A percentile compares a stretch with the other conserved stretches of the same genome.
Conservation (phyloP, 2,113 vertebrate species). For the Megaceryle torquata region DNA sequence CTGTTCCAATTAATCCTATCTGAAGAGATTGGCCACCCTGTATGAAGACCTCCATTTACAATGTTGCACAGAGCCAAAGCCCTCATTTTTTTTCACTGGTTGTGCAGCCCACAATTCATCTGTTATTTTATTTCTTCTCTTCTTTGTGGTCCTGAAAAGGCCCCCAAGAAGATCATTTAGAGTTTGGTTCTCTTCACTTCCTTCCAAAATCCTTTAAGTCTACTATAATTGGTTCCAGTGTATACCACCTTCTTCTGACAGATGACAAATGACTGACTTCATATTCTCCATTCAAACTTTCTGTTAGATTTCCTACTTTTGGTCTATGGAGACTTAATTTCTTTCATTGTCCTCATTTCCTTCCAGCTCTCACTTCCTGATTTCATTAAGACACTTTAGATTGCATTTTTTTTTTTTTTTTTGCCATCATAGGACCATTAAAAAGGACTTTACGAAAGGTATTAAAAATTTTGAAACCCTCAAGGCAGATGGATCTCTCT, state of each 20-base stretch:
- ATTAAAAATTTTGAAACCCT: constrained; percentile 47
- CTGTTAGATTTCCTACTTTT: constrained; percentile 21
- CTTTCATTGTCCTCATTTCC: constrained; percentile 26
- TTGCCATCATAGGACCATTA: not conserved
- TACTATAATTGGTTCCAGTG: not conserved
- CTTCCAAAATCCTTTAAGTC: not conserved
- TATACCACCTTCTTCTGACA: not conserved
- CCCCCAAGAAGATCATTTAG: not conserved
- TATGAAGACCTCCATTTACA: not conserved
- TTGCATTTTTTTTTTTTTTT: constrained; percentile 16
- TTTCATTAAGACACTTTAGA: constrained; percentile 33
- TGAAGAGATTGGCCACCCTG: not conserved
- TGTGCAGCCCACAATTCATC: not conserved
- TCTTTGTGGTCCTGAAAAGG: not conserved
- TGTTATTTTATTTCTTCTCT: not conserved
- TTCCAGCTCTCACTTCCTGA: constrained; percentile 2
- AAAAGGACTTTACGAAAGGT: constrained; percentile 7
- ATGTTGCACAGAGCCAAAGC: not conserved
- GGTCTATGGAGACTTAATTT: constrained; percentile 51
- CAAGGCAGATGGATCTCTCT: constrained; percentile 11
- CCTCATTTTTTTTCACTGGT: not conserved
- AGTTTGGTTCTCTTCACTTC: not conserved
- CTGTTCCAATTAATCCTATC: not conserved
- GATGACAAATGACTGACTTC: constrained; percentile 3
- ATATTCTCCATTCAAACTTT: not conserved